These are phyloP conservation scores for Polypterus senegalus DNA, from an alignment of 2,113 vertebrate species.

Conservation along the genomic window DNA sequence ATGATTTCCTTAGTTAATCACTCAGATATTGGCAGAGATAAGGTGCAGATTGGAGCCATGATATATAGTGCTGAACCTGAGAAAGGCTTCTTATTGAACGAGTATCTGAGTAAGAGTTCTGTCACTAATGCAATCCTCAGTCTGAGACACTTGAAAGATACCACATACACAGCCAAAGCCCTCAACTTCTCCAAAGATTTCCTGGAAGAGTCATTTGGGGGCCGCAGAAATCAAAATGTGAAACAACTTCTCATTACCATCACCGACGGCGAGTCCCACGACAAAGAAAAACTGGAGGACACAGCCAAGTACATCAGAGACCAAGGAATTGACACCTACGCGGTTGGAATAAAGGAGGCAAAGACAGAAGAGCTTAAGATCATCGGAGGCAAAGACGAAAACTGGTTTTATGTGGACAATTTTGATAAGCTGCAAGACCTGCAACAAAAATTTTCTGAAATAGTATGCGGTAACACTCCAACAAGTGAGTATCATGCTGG, in stretches of 20 bases:
- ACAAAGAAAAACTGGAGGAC: conserved; percentile 18
- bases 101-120: conserved; percentile 17
- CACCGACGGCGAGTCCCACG: conserved; percentile 38
- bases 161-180: conserved; percentile 30
- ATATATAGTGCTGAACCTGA: conserved; percentile 32
- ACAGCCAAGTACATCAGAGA: conserved; percentile 27
- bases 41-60: conserved; percentile 40
- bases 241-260: conserved; percentile 44
- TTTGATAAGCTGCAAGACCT: conserved; percentile 37
- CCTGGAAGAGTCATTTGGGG: conserved; percentile 28
- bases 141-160: conserved; percentile 16
- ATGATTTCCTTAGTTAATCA: conserved; percentile 39
- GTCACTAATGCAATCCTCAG: conserved; percentile 24
- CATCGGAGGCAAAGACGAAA: conserved; percentile 36
- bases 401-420: conserved; percentile 36
- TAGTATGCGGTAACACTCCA: conserved; percentile 22
- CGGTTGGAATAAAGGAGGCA: conserved; percentile 34
- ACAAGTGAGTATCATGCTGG: conserved; percentile 8
- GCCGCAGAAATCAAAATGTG: conserved; percentile 29
- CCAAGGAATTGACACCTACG: conserved; percentile 33
- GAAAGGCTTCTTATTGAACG: conserved; percentile 31
- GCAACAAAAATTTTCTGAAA: conserved; percentile 27
- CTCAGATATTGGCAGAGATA: conserved; percentile 32
- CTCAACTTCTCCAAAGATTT: conserved; percentile 29
- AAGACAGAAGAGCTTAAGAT: conserved; percentile 26